These are phyloP conservation scores for Turritopsis rubra DNA, from an alignment of 30 jellyfish, hydroid and myxozoan species.

Conservation along the genomic window DNA sequence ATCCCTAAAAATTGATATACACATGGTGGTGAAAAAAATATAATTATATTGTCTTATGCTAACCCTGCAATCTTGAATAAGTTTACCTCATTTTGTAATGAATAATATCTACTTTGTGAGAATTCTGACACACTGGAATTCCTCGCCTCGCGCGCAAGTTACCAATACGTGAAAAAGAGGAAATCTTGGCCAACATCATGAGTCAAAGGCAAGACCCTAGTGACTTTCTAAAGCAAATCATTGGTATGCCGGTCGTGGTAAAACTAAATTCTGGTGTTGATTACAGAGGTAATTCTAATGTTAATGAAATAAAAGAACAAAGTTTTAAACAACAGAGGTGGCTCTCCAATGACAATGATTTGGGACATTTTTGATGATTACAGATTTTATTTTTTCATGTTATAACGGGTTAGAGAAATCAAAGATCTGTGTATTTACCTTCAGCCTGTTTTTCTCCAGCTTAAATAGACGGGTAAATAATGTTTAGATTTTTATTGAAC, in stretches of 20 bases:
- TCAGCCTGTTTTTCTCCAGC: too few species aligned
- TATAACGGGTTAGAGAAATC: too few species aligned
- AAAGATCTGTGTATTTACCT: too few species aligned
- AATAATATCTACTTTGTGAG: neutral
- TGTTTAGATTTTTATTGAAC: too few species aligned
- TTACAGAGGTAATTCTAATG: conserved; percentile 57
- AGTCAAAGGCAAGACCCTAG: conserved; percentile 96
- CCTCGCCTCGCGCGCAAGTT: neutral
- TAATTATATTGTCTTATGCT: too few species aligned
- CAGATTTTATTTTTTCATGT: too few species aligned
- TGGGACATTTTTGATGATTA: too few species aligned
- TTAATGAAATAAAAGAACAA: neutral
- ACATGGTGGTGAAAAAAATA: neutral
- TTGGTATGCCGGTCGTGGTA: conserved; percentile 96
- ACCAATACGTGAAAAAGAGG: too few species aligned
- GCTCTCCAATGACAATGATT: too few species aligned
- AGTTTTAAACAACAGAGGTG: too few species aligned
- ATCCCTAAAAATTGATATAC: neutral
- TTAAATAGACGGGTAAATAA: too few species aligned
- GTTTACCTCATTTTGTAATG: neutral
- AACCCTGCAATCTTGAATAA: too few species aligned
- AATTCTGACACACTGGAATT: neutral
- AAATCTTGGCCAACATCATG: conserved; percentile 28
- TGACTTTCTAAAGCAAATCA: conserved; percentile 76
- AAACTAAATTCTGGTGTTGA: conserved; percentile 95